These are phyloP conservation scores for Simalia tracyae DNA, from an alignment of 2,797 vertebrate genomes.

Conservation along the genomic window DNA sequence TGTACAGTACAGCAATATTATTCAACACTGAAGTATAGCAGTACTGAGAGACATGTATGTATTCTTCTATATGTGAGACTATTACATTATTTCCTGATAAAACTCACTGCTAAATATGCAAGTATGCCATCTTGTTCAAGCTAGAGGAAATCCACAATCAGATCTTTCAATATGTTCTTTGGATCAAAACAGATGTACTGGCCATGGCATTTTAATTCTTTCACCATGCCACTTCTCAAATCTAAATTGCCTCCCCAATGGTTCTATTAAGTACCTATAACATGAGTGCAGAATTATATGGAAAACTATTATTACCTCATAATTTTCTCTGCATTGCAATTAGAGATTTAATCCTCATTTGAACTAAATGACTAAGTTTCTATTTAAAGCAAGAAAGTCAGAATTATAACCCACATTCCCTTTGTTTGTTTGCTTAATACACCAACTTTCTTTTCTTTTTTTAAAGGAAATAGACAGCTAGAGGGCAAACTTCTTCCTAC, in stretches of 20 bases:
- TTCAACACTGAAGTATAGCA: neutral
- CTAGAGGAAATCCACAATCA: neutral
- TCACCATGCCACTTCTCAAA: neutral
- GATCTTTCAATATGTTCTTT: neutral
- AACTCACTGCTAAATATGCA: neutral
- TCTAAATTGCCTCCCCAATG: neutral
- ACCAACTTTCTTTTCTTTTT: neutral
- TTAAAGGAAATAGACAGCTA: slow-evolving; percentile 25
- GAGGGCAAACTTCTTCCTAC: slow-evolving; percentile 46
- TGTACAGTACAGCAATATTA: neutral
- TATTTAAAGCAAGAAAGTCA: neutral
- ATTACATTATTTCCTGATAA: neutral
- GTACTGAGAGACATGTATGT: neutral
- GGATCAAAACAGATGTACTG: neutral
- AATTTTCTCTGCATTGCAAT: neutral
- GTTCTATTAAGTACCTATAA: slow-evolving; percentile 54
- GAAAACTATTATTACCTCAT: neutral
- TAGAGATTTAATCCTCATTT: neutral
- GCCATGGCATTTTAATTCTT: neutral
- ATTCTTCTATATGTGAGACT: neutral
- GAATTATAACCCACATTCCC: neutral
- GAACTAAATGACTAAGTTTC: neutral
- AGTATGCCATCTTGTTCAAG: neutral
- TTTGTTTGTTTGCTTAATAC: slow-evolving; percentile 35
- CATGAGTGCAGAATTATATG: neutral